Evolutionary conservation across 2,113 vertebrate species (phyloP).

Genomic region (Notarius lentiginosus): DNA sequence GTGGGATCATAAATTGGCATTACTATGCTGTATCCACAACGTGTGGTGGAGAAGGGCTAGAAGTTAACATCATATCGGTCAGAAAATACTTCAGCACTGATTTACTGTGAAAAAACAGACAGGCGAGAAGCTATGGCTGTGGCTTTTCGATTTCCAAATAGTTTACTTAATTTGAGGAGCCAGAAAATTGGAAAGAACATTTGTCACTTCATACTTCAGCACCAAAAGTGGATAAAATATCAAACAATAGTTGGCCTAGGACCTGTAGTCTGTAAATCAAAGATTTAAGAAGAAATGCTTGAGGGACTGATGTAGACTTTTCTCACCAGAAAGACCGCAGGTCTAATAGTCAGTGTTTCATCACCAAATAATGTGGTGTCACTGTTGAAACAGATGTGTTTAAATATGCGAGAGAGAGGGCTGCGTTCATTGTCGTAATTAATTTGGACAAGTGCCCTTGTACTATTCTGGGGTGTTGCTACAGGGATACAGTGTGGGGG

Average conservation of each 20-base stretch:
- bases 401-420: background rate
- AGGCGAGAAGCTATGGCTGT: background rate
- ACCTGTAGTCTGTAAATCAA: background rate
- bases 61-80: background rate
- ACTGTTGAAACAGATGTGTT: background rate
- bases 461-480: background rate
- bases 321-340: background rate
- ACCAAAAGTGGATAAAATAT: background rate
- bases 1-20: background rate
- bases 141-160: background rate
- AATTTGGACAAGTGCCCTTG: background rate
- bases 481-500: background rate
- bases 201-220: background rate
- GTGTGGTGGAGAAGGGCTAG: background rate
- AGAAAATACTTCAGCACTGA: background rate
- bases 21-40: background rate
- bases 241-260: background rate
- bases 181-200: background rate
- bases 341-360: background rate
- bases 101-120: background rate
- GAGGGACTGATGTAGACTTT: background rate
- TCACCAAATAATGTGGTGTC: background rate
- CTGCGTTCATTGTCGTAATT: conserved; percentile 5
- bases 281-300: background rate
- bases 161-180: background rate